These are phyloP conservation scores for Drosophila niveifrons DNA, from an alignment of 2,888 invertebrate genomes.

Conservation along the genomic window DNA sequence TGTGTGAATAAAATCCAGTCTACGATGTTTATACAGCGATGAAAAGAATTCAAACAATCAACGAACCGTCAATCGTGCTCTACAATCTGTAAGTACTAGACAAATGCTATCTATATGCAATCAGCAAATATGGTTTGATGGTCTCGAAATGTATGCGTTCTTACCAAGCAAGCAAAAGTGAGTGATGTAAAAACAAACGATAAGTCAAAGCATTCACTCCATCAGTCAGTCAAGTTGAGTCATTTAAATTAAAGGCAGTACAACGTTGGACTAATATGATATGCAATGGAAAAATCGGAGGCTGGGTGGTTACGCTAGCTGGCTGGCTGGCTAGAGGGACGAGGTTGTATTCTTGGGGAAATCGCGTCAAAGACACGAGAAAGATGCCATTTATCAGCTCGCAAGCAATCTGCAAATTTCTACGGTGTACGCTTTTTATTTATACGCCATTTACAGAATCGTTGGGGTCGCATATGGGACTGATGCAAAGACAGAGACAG, in stretches of 20 bases:
- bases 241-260: conserved; percentile 70
- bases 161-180: conserved; percentile 69
- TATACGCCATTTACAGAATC: conserved; percentile 58
- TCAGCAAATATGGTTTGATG: conserved; percentile 69
- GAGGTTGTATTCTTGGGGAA: conserved; percentile 19
- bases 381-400: conserved; percentile 69
- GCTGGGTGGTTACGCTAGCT: not conserved
- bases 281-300: conserved; percentile 34
- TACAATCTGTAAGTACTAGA: conserved; percentile 56
- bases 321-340: not conserved
- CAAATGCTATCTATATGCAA: conserved; percentile 78
- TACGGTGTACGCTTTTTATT: conserved; percentile 54
- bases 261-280: conserved; percentile 68
- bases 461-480: conserved; percentile 5
- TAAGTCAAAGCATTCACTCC: conserved; percentile 58
- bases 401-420: conserved; percentile 63
- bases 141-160: conserved; percentile 52
- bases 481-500: conserved; percentile 12
- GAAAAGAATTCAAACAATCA: conserved; percentile 23
- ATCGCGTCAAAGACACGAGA: conserved; percentile 55
- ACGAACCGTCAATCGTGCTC: conserved; percentile 12
- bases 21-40: not conserved
- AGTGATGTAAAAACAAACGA: conserved; percentile 79
- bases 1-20: conserved; percentile 6
- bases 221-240: conserved; percentile 28